These are phyloP conservation scores for Mirza zaza DNA, from an alignment of 2,113 vertebrate species.

Conservation along the genomic window DNA sequence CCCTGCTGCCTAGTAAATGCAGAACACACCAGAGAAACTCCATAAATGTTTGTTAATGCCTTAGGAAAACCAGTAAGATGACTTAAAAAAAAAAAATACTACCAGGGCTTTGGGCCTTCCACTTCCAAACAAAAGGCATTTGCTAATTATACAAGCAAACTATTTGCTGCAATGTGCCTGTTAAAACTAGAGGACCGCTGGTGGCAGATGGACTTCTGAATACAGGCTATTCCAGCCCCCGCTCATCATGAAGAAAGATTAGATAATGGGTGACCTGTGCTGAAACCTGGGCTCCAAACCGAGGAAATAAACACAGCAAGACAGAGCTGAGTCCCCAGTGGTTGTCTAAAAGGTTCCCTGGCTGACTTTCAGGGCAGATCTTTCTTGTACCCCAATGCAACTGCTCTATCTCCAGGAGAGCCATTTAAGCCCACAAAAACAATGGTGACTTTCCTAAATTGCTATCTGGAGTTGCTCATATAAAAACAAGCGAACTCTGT, in stretches of 20 bases:
- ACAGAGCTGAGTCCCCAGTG: accelerated
- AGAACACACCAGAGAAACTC: accelerated
- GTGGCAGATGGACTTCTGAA: accelerated
- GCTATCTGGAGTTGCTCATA: not conserved
- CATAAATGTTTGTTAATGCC: accelerated
- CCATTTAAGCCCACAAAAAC: not conserved
- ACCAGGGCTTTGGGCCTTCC: accelerated
- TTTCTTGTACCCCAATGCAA: not conserved
- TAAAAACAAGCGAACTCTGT: not conserved
- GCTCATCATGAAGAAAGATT: not conserved
- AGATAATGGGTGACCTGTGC: not conserved
- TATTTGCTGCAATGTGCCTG: too few species aligned
- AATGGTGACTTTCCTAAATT: not conserved
- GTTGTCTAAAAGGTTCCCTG: not conserved
- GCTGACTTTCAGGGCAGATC: not conserved
- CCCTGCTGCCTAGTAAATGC: not conserved
- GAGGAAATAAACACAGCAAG: not conserved
- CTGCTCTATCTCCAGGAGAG: not conserved
- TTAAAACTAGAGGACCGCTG: not conserved
- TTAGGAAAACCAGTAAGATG: not conserved
- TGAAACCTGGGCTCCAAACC: accelerated
- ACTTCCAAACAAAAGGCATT: not conserved
- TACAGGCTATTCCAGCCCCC: not conserved
- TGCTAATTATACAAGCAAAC: accelerated
- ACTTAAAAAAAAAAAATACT: not conserved